A percentile compares a stretch with the other conserved stretches of the same genome.
Evolutionary conservation across 1,140 invertebrate species (phyloP).

Genomic region (Melitaea cinxia): DNA sequence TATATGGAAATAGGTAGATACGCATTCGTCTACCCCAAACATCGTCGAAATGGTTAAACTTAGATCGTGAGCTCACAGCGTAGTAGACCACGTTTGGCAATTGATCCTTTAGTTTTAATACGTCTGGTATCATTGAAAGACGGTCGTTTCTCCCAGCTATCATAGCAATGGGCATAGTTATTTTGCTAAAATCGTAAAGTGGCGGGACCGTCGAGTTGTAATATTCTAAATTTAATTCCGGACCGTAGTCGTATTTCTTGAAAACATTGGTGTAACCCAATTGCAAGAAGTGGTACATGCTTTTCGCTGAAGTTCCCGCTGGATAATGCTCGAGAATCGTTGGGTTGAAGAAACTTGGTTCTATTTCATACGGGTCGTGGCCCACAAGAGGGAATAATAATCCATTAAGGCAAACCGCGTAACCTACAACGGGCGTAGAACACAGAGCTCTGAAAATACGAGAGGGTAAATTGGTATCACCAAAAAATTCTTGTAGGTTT

Average conservation of each 20-base stretch:
- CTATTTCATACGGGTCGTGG: conserved; percentile 36
- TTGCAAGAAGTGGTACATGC: conserved; percentile 84
- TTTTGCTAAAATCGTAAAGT: conserved; percentile 78
- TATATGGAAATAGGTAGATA: conserved; percentile 32
- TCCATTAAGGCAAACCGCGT: conserved; percentile 22
- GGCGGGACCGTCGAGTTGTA: conserved; percentile 81
- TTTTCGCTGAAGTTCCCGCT: conserved; percentile 82
- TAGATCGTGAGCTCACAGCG: conserved; percentile 16
- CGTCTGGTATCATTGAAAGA: conserved; percentile 76
- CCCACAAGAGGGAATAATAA: conserved; percentile 31
- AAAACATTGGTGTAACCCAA: conserved; percentile 70
- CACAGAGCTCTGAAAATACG: neutral
- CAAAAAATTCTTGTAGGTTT: neutral
- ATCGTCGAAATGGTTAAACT: conserved; percentile 44
- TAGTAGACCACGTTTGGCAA: conserved; percentile 71
- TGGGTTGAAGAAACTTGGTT: conserved; percentile 26
- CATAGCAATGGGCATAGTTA: conserved; percentile 81
- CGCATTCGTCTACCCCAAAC: conserved; percentile 38
- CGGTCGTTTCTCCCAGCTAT: conserved; percentile 54
- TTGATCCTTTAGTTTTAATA: conserved; percentile 65
- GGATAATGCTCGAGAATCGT: conserved; percentile 33
- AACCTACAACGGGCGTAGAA: neutral
- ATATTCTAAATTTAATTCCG: conserved; percentile 65
- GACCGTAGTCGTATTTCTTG: conserved; percentile 77
- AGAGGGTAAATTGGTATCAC: neutral